Evolutionary conservation across 2,113 vertebrate genomes (phyloP).

Genomic region (Lophura nycthemera): DNA sequence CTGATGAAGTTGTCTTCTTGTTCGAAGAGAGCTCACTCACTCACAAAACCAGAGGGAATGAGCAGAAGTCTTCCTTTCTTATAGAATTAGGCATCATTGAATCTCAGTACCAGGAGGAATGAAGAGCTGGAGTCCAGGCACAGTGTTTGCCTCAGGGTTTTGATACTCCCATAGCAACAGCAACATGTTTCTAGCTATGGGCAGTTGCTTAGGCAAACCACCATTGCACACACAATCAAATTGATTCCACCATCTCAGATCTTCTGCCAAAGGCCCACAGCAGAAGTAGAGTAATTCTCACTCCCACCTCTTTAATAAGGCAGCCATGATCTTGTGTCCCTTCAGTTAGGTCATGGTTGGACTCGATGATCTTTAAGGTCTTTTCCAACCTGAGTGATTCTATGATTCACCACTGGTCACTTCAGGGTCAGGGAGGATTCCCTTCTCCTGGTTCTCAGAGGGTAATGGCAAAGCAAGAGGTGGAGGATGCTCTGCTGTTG

Average conservation of each 20-base stretch:
- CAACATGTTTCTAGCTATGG: neutral
- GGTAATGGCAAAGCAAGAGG: neutral
- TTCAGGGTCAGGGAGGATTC: neutral
- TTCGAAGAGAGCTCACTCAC: neutral
- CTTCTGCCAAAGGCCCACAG: neutral
- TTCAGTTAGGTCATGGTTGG: neutral
- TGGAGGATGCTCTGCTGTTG: neutral
- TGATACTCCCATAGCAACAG: neutral
- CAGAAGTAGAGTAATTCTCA: neutral
- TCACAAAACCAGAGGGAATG: neutral
- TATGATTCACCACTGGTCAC: neutral
- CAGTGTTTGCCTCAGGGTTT: neutral
- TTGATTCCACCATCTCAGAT: neutral
- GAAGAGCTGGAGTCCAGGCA: neutral
- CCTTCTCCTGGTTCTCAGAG: neutral
- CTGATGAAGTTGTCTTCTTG: neutral
- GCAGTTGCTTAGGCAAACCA: neutral
- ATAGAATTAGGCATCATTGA: neutral
- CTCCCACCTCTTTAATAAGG: neutral
- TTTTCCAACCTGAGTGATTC: too few relatives aligned
- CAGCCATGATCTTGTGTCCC: neutral
- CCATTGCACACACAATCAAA: neutral
- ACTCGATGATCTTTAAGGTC: too few relatives aligned
- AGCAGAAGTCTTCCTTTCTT: neutral
- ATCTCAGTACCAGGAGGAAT: neutral